These are phyloP conservation scores for Lochmaea capreae DNA, from an alignment of 2,888 invertebrate genomes.

Conservation along the genomic window DNA sequence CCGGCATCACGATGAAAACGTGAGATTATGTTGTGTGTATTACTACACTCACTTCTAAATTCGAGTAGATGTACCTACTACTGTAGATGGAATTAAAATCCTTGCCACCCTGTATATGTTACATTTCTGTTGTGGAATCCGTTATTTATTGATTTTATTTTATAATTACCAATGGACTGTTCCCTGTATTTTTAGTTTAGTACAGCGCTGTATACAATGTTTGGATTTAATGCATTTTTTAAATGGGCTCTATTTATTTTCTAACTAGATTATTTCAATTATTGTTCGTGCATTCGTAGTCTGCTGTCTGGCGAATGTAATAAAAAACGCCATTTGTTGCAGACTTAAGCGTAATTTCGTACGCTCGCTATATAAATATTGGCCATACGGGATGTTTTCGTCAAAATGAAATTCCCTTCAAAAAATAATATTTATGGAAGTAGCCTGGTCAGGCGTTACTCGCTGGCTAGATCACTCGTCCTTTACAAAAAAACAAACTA, in stretches of 20 bases:
- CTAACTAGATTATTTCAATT: neutral
- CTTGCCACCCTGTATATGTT: no score
- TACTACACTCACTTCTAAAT: no score
- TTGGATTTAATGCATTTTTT: neutral
- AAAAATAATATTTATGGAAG: conserved; percentile 35
- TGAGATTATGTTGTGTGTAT: no score
- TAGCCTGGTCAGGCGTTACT: conserved; percentile 24
- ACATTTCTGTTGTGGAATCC: no score
- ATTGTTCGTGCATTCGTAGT: conserved; percentile 11
- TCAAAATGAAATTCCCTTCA: conserved; percentile 36
- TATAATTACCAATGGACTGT: no score
- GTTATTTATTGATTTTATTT: no score
- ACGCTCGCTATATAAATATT: conserved; percentile 30
- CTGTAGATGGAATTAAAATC: no score
- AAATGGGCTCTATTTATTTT: neutral
- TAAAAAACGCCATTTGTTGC: conserved; percentile 31
- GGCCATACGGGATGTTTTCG: conserved; percentile 33
- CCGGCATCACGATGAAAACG: no score
- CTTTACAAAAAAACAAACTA: neutral
- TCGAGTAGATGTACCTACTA: no score
- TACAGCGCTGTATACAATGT: neutral
- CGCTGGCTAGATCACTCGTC: conserved; percentile 9
- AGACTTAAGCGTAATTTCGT: conserved; percentile 17
- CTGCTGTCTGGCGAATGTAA: conserved; percentile 23
- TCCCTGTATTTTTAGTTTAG: neutral